Conservation (phyloP, 2,113 vertebrate genomes). For the Oceanodroma tethys region DNA sequence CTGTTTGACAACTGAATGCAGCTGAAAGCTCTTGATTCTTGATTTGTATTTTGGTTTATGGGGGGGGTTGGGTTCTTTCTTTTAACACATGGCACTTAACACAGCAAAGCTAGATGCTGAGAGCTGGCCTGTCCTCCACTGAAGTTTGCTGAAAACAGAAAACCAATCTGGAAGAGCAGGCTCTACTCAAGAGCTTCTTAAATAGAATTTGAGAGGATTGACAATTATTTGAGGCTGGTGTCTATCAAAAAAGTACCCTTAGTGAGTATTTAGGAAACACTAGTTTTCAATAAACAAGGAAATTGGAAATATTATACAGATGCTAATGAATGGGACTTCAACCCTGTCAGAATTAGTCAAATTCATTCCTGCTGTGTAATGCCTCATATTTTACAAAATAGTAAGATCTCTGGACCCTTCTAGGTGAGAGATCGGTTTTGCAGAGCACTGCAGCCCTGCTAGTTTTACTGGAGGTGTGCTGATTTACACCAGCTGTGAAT, state of each 20-base stretch:
- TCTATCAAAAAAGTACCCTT: not conserved
- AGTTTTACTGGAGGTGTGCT: not conserved
- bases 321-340: not conserved
- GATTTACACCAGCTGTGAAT: not conserved
- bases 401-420: not conserved
- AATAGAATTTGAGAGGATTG: not conserved
- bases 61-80: not conserved
- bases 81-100: not conserved
- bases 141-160: slow-evolving; percentile 2
- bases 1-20: slow-evolving; percentile 43
- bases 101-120: not conserved
- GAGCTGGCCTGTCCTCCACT: not conserved
- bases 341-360: not conserved
- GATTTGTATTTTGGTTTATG: not conserved
- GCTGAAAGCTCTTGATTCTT: slow-evolving; percentile 52
- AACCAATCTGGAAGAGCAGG: not conserved
- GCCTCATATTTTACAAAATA: not conserved
- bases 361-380: not conserved
- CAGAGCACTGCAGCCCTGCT: not conserved
- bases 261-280: not conserved
- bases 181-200: not conserved
- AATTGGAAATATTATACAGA: not conserved
- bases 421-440: not conserved
- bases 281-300: not conserved
- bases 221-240: not conserved